Evolutionary conservation across 2,888 invertebrate genomes (phyloP).

Genomic region (Troglohyphantes excavatus): DNA sequence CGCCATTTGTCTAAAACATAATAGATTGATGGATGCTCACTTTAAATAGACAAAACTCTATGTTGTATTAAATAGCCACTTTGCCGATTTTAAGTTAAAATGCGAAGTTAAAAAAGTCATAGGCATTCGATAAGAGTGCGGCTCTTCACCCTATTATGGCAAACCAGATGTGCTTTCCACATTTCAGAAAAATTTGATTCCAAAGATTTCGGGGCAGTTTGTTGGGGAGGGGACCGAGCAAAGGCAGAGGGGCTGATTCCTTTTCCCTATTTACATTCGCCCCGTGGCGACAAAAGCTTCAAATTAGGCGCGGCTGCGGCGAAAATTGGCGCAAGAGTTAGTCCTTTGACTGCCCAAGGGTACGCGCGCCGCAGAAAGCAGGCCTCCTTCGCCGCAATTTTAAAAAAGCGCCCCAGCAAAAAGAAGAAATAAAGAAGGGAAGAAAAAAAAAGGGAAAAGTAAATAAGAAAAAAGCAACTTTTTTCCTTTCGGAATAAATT

Average conservation of each 20-base stretch:
- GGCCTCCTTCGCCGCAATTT: slow-evolving; percentile 70
- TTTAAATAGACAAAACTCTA: too few species aligned
- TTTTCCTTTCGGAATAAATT: slow-evolving; percentile 72
- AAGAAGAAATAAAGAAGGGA: slow-evolving; percentile 36
- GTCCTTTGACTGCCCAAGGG: slow-evolving; percentile 74
- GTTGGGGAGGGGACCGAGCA: slow-evolving; percentile 2
- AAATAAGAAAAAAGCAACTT: slow-evolving; percentile 74
- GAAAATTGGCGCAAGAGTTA: slow-evolving; percentile 77
- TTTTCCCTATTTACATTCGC: slow-evolving; percentile 69
- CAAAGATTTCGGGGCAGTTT: slow-evolving; percentile 27
- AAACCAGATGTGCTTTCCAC: slow-evolving; percentile 62
- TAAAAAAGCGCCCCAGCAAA: slow-evolving; percentile 49
- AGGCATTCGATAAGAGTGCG: too few species aligned
- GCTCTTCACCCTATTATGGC: background rate
- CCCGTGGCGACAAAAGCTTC: slow-evolving; percentile 72
- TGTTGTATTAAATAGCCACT: too few species aligned
- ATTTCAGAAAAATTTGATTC: slow-evolving; percentile 75
- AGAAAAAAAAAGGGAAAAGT: slow-evolving; percentile 59
- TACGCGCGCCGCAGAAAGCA: slow-evolving; percentile 14
- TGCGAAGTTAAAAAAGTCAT: too few species aligned
- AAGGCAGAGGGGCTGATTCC: background rate
- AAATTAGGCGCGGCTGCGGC: slow-evolving; percentile 74
- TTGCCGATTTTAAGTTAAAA: too few species aligned
- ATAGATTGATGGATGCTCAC: too few species aligned
- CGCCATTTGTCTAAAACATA: too few species aligned